Evolutionary conservation across 1,140 invertebrate species (phyloP), one percentile per base, ranked within the genome.

Genomic region (Asobara japonica): DNA sequence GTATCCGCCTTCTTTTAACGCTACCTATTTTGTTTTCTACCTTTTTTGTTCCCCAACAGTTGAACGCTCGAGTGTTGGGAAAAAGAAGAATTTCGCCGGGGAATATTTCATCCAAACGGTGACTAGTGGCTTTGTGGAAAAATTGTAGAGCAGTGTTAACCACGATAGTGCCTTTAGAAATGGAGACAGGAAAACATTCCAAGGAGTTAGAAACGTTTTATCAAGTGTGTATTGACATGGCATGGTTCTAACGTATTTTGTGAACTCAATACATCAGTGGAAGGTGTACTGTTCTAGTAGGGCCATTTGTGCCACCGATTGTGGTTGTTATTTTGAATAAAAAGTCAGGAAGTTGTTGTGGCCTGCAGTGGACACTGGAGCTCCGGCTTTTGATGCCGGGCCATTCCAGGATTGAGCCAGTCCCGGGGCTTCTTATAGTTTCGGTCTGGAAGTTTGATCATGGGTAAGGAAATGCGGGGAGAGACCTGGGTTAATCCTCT

Each of bases 11-110:
- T 62, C 60, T 62, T 62, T 62, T 62, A 31, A 31, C 29, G 60
- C 66, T 62, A 65, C 66, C 18, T 38, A n/a, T 38, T 66, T 73
- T 72, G 29, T 65, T 62, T 64, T 78, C 56, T 67, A 75, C n/a
- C 18, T 27, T 62, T 27, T 10, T n/a, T n/a, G n/a, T n/a, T n/a
- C n/a, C n/a, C n/a, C n/a, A 16, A 13, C 41, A 11, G n/a, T 18
- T 45, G 41, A 45, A 5, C 41, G 41, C 41, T 2, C 7, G 13
- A 13, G 41, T 16, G 13, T 45, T 45, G n/a, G n/a, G 41, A 16
- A n/a, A 16, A 45, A 45, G 5, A 45, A 18, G n/a, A 18, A 45
- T 22, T 65, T 33, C 10, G 11, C 11, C 29, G 10, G 62, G 31
- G 31, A 36, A 38, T 33, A 33, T 38, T 38, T 38, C 36, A 38